Evolutionary conservation across 2,888 invertebrate species (phyloP), one percentile per base, ranked within the genome.

Genomic region (Allolobophora icterica): DNA sequence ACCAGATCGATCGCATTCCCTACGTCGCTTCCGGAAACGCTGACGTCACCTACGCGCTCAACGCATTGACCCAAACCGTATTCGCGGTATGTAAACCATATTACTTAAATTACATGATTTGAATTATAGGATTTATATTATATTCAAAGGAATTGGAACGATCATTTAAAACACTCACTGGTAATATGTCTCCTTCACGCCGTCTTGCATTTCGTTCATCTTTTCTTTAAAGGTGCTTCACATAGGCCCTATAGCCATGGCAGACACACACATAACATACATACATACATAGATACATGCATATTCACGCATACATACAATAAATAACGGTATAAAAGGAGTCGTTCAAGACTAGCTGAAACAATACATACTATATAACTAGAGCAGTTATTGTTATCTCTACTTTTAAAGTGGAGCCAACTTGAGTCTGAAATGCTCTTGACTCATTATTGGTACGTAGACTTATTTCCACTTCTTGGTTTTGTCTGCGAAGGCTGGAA

Each of bases 1-100:
- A 90, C 17, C 52, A 83, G 24, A 91, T 92, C 40, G 90, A 92
- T 33, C 52, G n/a, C 13, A 87, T 92, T 11, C 84, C 89, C 1
- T 92, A 89, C 91, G 42, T 84, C n/a, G 11, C 90, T 1, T 84
- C 90, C 15, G 84, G 84, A 84, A 83, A 84, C 38, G 90, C 84
- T 40, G 84, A 90, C 83, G 84, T 84, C 45, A 38, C 58, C 52
- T 58, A 58, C 34, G 87, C 87, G 24, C 24, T 87, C 3, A 87
- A 87, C 11, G 34, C 38, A 35, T 17, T 87, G 21, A 87, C 11
- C n/a, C 4, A 34, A 24, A 35, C 13, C 35, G 87, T 87, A 34
- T 87, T 87, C 87, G 87, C 38, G 35, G 87, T 87, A 87, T 11
- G 87, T 17, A 34, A 13, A 34, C 24, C 4, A 21, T 5, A 24